These are phyloP conservation scores for Xanthorhoe designata DNA, from an alignment of 2,888 invertebrate genomes.

Conservation along the genomic window DNA sequence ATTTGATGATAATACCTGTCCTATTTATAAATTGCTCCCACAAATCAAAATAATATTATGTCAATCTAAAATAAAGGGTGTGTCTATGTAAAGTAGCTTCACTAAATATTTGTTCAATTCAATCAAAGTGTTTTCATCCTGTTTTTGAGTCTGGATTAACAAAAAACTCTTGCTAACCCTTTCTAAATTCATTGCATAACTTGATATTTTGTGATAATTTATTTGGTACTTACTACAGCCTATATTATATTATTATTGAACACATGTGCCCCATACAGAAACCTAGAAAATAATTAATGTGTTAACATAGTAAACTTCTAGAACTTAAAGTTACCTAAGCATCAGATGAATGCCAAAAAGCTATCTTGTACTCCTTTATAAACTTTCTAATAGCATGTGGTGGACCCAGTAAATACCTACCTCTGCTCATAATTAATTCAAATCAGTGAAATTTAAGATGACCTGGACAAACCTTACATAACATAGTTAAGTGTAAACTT, in stretches of 20 bases:
- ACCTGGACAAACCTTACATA: constrained; percentile 51
- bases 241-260: too few species aligned
- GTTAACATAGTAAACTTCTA: not conserved
- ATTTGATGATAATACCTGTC: constrained; percentile 3
- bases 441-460: constrained; percentile 54
- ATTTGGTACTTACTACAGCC: too few species aligned
- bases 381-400: constrained; percentile 43
- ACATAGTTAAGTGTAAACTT: constrained; percentile 51
- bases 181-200: too few species aligned
- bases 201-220: too few species aligned
- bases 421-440: constrained; percentile 41
- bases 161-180: not conserved
- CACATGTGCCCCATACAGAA: too few species aligned
- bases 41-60: not conserved
- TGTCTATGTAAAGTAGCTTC: not conserved
- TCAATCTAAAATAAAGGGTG: not conserved
- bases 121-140: not conserved
- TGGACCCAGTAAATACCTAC: constrained; percentile 31
- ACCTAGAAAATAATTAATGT: too few species aligned
- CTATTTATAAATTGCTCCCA: not conserved
- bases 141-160: not conserved
- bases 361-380: constrained; percentile 37
- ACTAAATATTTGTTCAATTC: not conserved
- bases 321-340: not conserved
- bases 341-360: constrained; percentile 21